Percentiles rank a stretch among this genome's conserved stretches.
Conservation (phyloP, 2,113 vertebrate species). For the Falco punctatus region DNA sequence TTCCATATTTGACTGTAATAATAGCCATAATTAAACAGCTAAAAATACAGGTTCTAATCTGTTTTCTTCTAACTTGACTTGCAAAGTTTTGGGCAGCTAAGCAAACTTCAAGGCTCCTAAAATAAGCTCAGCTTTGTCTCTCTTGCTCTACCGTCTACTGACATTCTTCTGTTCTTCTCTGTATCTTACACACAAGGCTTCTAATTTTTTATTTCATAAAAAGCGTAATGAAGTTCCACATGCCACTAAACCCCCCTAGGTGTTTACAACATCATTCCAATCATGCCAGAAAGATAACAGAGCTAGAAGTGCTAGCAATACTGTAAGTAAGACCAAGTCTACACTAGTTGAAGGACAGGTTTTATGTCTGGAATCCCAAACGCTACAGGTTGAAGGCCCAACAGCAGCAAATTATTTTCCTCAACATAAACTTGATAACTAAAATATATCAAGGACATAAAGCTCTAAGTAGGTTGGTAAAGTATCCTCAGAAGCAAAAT, state of each 20-base stretch:
- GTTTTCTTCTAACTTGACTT: not conserved
- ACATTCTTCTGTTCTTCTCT: not conserved
- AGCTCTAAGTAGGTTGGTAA: not conserved
- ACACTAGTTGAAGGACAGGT: not conserved
- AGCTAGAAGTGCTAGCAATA: not conserved
- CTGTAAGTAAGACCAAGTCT: not conserved
- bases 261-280: constrained; percentile 16
- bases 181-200: not conserved
- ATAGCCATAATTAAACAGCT: not conserved
- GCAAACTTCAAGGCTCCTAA: not conserved
- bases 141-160: not conserved
- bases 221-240: not conserved
- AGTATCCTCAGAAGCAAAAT: not conserved
- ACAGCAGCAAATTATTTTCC: not conserved
- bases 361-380: constrained; percentile 20
- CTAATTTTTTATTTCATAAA: not conserved
- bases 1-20: not conserved
- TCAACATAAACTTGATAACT: not conserved
- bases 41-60: not conserved
- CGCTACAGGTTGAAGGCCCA: not conserved
- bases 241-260: not conserved
- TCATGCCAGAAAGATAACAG: not conserved
- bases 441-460: not conserved
- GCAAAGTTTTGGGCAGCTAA: not conserved
- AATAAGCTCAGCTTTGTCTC: not conserved